phyloP scores from a whole-genome alignment of 1,140 invertebrate genomes.

The Agrilus planipennis region DNA sequence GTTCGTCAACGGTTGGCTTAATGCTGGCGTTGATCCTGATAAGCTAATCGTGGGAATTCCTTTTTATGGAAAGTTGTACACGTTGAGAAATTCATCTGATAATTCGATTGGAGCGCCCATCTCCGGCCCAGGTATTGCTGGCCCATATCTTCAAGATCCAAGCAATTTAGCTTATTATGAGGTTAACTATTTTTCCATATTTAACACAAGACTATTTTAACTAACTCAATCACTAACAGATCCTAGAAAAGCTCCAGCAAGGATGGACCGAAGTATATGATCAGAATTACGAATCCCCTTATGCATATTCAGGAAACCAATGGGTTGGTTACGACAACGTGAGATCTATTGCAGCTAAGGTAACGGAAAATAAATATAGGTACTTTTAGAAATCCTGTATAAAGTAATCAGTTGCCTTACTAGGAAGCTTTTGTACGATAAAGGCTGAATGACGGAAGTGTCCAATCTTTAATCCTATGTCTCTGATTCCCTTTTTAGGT shows the following conservation, averaged over 20 bases:
- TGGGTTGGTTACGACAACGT: slow-evolving; percentile 69
- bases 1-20: no score
- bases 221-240: slow-evolving; percentile 13
- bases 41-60: slow-evolving; percentile 56
- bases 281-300: slow-evolving; percentile 45
- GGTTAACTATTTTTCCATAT: slow-evolving; percentile 25
- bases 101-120: slow-evolving; percentile 40
- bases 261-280: slow-evolving; percentile 42
- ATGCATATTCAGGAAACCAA: slow-evolving; percentile 46
- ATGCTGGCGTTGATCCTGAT: slow-evolving; percentile 34
- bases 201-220: slow-evolving; percentile 1
- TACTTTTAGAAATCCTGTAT: no score
- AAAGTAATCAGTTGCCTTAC: no score
- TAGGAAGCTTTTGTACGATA: no score
- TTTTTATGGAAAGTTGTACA: slow-evolving; percentile 53
- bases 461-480: no score
- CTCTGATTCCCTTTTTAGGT: no score
- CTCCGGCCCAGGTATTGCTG: slow-evolving; percentile 43
- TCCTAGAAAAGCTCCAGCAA: no score
- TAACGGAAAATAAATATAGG: no score
- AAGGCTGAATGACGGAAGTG: no score
- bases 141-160: slow-evolving; percentile 54
- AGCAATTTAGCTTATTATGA: slow-evolving; percentile 73
- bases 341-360: slow-evolving; percentile 41
- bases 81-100: slow-evolving; percentile 35